A percentile compares a stretch with the other conserved stretches of the same genome.
phyloP scores from a whole-genome alignment of 2,888 invertebrate genomes.

The Epinotia nisella region DNA sequence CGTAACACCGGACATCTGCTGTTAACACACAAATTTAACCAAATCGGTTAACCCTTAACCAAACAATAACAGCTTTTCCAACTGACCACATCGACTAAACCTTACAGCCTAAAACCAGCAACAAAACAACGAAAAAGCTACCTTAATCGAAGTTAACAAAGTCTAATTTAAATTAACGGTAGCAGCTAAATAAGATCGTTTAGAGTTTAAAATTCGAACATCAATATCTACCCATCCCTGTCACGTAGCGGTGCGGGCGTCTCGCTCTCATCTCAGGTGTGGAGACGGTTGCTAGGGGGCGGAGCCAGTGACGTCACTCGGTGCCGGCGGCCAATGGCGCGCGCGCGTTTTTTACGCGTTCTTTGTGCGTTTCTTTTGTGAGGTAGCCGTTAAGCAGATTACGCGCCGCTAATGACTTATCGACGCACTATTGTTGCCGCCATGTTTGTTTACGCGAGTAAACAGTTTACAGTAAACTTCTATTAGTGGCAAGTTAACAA shows the following conservation, averaged over 20 bases:
- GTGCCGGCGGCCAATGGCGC: constrained; percentile 68
- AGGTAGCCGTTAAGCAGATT: constrained; percentile 51
- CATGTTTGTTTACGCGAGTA: constrained; percentile 23
- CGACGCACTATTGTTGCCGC: constrained; percentile 56
- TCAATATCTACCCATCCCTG: constrained; percentile 72
- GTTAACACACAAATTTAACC: constrained; percentile 83
- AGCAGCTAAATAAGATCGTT: constrained; percentile 49
- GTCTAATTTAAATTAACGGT: constrained; percentile 44
- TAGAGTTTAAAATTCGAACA: constrained; percentile 48
- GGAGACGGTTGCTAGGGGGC: constrained; percentile 83
- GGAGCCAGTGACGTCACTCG: constrained; percentile 78
- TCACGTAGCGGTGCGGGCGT: constrained; percentile 65
- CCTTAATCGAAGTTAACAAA: neutral
- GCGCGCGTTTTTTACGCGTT: constrained; percentile 68
- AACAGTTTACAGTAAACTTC: constrained; percentile 1
- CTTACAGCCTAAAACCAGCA: constrained; percentile 47
- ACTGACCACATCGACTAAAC: constrained; percentile 68
- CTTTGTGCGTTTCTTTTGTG: constrained; percentile 73
- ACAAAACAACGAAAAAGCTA: constrained; percentile 45
- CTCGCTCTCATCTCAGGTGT: constrained; percentile 79
- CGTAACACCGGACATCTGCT: constrained; percentile 73
- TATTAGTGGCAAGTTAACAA: constrained; percentile 2
- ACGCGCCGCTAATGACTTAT: constrained; percentile 46
- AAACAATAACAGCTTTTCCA: constrained; percentile 84
- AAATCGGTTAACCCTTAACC: constrained; percentile 84